Evolutionary conservation across 2,888 invertebrate species (phyloP).

Genomic region (Podotricha telesiphe): DNA sequence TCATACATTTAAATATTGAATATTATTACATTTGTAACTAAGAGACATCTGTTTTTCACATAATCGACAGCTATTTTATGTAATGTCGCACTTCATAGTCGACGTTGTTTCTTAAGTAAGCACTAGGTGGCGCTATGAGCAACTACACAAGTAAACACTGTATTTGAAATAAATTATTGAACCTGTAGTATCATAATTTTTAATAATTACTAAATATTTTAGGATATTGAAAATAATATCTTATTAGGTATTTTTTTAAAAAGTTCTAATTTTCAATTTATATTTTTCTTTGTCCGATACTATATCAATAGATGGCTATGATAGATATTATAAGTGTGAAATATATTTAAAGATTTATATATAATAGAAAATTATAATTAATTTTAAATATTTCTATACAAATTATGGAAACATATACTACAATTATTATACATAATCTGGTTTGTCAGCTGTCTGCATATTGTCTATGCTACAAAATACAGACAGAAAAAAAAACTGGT

Average conservation of each 20-base stretch:
- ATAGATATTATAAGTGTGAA: neutral
- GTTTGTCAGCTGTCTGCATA: conserved; percentile 3
- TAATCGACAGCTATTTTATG: neutral
- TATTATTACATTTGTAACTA: no score
- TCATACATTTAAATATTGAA: no score
- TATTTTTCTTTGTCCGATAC: no score
- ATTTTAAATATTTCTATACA: neutral
- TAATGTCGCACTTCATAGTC: neutral
- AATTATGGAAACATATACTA: neutral
- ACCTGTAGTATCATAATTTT: no score
- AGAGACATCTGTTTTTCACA: neutral
- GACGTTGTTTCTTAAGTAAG: neutral
- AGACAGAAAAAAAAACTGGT: conserved; percentile 35
- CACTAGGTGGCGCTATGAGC: neutral
- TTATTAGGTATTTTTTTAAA: no score
- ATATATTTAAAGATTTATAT: neutral
- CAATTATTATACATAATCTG: neutral
- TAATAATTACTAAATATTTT: no score
- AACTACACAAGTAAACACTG: neutral
- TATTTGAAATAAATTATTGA: no score
- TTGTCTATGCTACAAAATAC: conserved; percentile 38
- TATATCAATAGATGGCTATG: neutral
- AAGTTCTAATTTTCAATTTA: no score
- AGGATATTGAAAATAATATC: no score
- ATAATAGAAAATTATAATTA: neutral